Evolutionary conservation across 2,113 vertebrate species (phyloP).

Genomic region (Coreoperca whiteheadi): DNA sequence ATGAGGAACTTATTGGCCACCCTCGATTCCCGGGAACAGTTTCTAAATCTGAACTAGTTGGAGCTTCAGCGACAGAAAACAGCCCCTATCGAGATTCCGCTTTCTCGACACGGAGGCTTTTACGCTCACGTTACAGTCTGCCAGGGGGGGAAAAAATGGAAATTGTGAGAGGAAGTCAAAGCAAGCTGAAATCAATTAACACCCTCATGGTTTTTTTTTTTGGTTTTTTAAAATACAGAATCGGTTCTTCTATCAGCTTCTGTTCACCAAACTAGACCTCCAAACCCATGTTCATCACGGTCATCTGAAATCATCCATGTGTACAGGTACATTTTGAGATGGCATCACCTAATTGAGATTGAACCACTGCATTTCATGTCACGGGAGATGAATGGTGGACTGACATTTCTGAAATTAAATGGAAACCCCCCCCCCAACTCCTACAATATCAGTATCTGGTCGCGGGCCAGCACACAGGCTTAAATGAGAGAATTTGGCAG

Average conservation of each 20-base stretch:
- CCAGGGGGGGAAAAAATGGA: not conserved
- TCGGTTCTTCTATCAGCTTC: not conserved
- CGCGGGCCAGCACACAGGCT: slow-evolving; percentile 44
- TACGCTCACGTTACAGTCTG: too few species aligned
- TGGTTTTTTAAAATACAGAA: not conserved
- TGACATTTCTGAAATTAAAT: slow-evolving; percentile 61
- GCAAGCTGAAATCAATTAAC: slow-evolving; percentile 15
- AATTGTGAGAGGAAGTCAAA: not conserved
- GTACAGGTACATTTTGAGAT: slow-evolving; percentile 14
- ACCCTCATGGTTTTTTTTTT: not conserved
- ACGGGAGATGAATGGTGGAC: slow-evolving; percentile 48
- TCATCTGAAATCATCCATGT: not conserved
- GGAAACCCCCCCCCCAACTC: slow-evolving; percentile 1
- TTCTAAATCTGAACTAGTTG: not conserved
- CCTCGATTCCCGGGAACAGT: slow-evolving; percentile 9
- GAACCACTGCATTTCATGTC: slow-evolving; percentile 43
- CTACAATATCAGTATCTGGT: slow-evolving; percentile 47
- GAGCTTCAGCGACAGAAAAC: not conserved
- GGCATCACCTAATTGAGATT: slow-evolving; percentile 61
- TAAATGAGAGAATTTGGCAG: slow-evolving; percentile 65
- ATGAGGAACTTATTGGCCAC: not conserved
- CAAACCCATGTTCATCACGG: not conserved
- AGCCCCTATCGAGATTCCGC: not conserved
- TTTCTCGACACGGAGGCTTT: slow-evolving; percentile 2
- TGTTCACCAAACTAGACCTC: slow-evolving; percentile 6